These are phyloP conservation scores for Andrena marginata DNA, from an alignment of 2,888 invertebrate species.

Conservation along the genomic window DNA sequence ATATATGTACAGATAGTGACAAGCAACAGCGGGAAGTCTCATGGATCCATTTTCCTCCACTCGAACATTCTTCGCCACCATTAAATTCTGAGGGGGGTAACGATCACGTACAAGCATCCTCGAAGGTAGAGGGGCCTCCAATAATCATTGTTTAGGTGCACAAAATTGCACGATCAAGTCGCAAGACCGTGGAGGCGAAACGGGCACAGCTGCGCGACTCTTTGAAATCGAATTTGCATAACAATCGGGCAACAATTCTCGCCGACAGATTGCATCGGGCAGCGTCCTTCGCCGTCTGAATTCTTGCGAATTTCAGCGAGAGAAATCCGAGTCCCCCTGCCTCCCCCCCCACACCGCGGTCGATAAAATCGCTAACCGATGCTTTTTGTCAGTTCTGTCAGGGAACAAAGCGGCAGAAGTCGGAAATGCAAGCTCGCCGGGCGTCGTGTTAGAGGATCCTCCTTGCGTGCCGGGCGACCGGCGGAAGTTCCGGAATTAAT, in stretches of 20 bases:
- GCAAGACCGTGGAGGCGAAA: background rate
- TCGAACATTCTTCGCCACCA: too few relatives aligned
- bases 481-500: conserved; percentile 53
- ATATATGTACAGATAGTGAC: too few relatives aligned
- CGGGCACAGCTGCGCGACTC: background rate
- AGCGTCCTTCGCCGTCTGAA: background rate
- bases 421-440: conserved; percentile 13
- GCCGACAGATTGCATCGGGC: conserved; percentile 8
- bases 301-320: conserved; percentile 13
- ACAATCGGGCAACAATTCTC: conserved; percentile 6
- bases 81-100: background rate
- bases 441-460: conserved; percentile 14
- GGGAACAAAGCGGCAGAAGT: conserved; percentile 22
- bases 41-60: too few relatives aligned
- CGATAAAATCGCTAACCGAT: conserved; percentile 26
- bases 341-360: background rate
- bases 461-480: conserved; percentile 28
- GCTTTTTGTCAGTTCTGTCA: background rate
- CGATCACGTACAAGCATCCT: background rate
- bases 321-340: conserved; percentile 11
- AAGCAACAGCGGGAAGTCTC: too few relatives aligned
- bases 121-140: background rate
- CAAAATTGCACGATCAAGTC: background rate
- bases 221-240: conserved; percentile 2
- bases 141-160: too few relatives aligned